Evolutionary conservation across 2,113 vertebrate species (phyloP), one percentile per base, ranked within the genome.

Genomic region (Stigmatopora argus): DNA sequence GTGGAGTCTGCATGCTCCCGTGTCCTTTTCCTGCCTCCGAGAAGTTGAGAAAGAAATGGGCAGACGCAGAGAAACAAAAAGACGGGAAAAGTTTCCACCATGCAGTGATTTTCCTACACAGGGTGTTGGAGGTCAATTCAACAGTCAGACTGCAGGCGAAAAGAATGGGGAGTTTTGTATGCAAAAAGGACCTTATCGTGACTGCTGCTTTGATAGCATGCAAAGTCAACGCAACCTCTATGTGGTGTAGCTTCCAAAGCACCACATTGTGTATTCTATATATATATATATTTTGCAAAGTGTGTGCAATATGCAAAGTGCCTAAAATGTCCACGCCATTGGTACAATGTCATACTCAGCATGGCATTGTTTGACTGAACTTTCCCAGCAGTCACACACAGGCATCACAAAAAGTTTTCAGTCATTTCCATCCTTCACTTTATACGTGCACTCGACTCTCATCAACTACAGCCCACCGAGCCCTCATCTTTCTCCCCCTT

Each of bases 1-100:
- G 82, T 73, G 73, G 72, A 83, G 83, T 89, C 85, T 85, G 88
- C 85, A 87, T 83, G 87, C 86, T 89, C 84, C 77, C 84, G 83
- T 86, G 83, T 89, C 83, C 79, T 85, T 85, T 89, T 83, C 72
- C 69, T 78, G 78, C 69, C 82, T 74, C 61, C 75, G 73, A 77
- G 65, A 45, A 71, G 77, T 60, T 73, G 70, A 81, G 78, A 63
- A 72, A 78, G 74, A 80, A 73, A 75, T 62, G 70, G 69, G 69
- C 70, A 79, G 65, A 67, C 71, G 67, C 26, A 31, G 67, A 67
- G 49, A 66, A 62, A 47, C 8, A 19, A 59, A 60, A 46, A 31
- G 62, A 67, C 41, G 70, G 65, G 48, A 46, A 45, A 62, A 47
- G 66, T 62, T 71, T 76, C 58, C 71, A 67, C 79, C 55, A 66